These are phyloP conservation scores for Mnemiopsis leidyi DNA, from an alignment of 37 sponge, comb jelly and placozoan species.

Conservation along the genomic window DNA sequence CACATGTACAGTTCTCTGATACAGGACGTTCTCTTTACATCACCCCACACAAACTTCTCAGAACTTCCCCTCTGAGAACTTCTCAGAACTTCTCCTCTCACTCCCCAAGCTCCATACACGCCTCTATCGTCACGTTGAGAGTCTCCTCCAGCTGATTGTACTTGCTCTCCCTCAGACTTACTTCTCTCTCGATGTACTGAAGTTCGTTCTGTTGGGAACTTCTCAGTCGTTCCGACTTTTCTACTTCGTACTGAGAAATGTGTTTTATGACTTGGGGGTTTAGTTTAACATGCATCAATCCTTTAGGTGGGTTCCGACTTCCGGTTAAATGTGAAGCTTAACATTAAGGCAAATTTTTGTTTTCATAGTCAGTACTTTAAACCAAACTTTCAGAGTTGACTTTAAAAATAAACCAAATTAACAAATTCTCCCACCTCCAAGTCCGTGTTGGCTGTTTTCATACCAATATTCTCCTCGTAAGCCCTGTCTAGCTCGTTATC, in stretches of 20 bases:
- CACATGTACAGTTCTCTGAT: too few relatives aligned
- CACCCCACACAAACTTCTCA: background rate
- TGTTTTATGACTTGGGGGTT: too few relatives aligned
- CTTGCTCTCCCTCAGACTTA: background rate
- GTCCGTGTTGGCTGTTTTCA: background rate
- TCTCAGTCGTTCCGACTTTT: background rate
- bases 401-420: too few relatives aligned
- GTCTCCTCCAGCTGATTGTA: background rate
- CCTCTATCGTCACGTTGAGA: background rate
- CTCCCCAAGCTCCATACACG: slow-evolving; percentile 2
- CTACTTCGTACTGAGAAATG: slow-evolving; percentile 4
- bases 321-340: too few relatives aligned
- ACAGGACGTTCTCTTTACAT: background rate
- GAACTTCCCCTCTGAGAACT: too few relatives aligned
- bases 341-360: too few relatives aligned
- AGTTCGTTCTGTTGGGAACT: slow-evolving; percentile 47
- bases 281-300: too few relatives aligned
- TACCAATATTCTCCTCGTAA: background rate
- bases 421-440: slow-evolving; percentile 42
- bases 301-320: too few relatives aligned
- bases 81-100: too few relatives aligned
- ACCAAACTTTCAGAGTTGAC: too few relatives aligned
- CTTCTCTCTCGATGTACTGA: background rate
- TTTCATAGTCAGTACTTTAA: too few relatives aligned
- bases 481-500: background rate